phyloP scores from a whole-genome alignment of 2,888 invertebrate genomes.

The Parnassius orleans region DNA sequence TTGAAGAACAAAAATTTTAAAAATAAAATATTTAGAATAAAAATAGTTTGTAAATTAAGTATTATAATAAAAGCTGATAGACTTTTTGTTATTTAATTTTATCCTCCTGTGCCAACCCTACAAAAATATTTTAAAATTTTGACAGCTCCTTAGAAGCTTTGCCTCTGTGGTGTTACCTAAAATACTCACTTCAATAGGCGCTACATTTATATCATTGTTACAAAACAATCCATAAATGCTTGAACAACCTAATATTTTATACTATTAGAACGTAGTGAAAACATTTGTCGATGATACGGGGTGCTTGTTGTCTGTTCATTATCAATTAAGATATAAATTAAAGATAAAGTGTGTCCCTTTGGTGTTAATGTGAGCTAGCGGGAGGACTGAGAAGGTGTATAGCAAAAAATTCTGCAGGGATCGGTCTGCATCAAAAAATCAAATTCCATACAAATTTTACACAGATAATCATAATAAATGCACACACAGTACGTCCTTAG shows the following conservation, averaged over 20 bases:
- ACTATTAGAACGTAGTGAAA: neutral
- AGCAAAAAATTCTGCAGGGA: neutral
- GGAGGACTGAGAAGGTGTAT: neutral
- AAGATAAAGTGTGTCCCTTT: neutral
- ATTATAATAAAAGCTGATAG: no score
- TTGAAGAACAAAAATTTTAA: no score
- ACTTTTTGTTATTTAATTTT: no score
- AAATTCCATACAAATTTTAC: neutral
- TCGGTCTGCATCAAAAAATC: neutral
- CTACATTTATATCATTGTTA: no score
- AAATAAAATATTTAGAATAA: no score
- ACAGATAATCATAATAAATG: neutral
- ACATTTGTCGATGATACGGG: neutral
- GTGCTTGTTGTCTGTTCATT: neutral
- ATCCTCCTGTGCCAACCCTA: no score
- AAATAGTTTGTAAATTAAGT: no score
- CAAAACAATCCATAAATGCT: no score
- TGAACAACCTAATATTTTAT: neutral
- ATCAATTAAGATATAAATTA: neutral
- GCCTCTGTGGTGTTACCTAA: no score
- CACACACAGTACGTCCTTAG: neutral
- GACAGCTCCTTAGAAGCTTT: no score
- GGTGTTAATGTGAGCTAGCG: neutral
- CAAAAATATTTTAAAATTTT: no score
- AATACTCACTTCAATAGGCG: no score